Evolutionary conservation across 2,113 vertebrate species (phyloP).

Genomic region (Peromyscus leucopus): DNA sequence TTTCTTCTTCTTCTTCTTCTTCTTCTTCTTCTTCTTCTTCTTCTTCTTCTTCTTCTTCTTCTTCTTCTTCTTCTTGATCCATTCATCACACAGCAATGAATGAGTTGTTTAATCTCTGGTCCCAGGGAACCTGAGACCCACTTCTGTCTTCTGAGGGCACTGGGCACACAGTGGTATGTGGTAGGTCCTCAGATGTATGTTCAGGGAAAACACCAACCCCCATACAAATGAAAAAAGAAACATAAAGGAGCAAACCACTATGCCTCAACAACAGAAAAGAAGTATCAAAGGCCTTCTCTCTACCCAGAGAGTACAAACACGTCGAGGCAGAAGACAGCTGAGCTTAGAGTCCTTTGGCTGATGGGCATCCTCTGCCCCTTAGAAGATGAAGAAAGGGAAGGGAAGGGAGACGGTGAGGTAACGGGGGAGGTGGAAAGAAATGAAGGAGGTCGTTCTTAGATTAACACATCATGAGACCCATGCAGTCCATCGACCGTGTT

Average conservation of each 20-base stretch:
- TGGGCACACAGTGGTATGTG: not conserved
- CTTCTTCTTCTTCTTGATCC: not conserved
- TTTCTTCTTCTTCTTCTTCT: too few species aligned
- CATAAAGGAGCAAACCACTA: not conserved
- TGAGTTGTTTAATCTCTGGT: not conserved
- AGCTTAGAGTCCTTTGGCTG: not conserved
- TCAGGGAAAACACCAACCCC: not conserved
- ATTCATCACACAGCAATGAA: not conserved
- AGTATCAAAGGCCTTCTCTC: not conserved
- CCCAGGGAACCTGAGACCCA: not conserved
- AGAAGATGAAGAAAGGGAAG: not conserved
- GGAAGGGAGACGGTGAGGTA: not conserved
- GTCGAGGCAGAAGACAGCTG: not conserved
- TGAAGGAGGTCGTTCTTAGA: slow-evolving; percentile 8
- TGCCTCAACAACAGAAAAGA: not conserved
- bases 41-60: too few species aligned
- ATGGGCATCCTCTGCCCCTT: not conserved
- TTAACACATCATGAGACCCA: not conserved
- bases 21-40: too few species aligned
- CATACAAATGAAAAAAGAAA: not conserved
- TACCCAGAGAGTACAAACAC: not conserved
- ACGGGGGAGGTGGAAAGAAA: not conserved
- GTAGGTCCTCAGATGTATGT: too few species aligned
- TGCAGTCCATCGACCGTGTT: not conserved
- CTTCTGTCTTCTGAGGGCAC: not conserved